phyloP scores from a whole-genome alignment of 2,797 vertebrate genomes.

The Centropyge bicolor region DNA sequence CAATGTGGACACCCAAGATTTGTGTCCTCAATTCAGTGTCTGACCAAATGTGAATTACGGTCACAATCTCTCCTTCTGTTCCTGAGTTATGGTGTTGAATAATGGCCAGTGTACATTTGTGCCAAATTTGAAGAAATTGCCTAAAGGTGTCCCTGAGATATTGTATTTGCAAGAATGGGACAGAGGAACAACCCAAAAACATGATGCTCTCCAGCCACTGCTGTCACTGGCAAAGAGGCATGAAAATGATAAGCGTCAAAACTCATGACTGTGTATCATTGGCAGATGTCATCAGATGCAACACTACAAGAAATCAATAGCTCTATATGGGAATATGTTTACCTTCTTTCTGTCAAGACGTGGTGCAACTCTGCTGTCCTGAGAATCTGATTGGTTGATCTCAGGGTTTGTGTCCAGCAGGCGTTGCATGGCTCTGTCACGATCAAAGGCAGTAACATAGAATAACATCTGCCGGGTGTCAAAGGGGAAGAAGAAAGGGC shows the following conservation, averaged over 20 bases:
- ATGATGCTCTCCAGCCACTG: no score
- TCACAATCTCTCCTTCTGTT: no score
- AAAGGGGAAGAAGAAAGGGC: constrained; percentile 99
- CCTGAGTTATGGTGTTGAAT: no score
- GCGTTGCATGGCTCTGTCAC: constrained; percentile 98
- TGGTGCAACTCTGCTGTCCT: constrained; percentile 98
- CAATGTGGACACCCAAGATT: no score
- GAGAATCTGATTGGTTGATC: constrained; percentile 99
- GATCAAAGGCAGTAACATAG: constrained; percentile 98
- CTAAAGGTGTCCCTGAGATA: no score
- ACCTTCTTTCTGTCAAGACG: constrained; percentile 95
- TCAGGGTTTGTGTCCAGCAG: constrained; percentile 98
- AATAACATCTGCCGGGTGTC: constrained; percentile 99
- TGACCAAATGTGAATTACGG: no score
- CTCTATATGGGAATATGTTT: not conserved
- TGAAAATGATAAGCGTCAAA: not conserved
- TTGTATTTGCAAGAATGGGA: no score
- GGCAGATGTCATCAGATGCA: not conserved
- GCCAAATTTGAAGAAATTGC: no score
- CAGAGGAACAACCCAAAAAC: no score
- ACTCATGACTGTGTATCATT: not conserved
- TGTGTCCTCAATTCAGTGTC: no score
- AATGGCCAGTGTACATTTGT: no score
- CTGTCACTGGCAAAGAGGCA: no score
- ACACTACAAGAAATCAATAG: not conserved